phyloP scores from a whole-genome alignment of 2,113 vertebrate genomes.

The Phrynosoma platyrhinos region DNA sequence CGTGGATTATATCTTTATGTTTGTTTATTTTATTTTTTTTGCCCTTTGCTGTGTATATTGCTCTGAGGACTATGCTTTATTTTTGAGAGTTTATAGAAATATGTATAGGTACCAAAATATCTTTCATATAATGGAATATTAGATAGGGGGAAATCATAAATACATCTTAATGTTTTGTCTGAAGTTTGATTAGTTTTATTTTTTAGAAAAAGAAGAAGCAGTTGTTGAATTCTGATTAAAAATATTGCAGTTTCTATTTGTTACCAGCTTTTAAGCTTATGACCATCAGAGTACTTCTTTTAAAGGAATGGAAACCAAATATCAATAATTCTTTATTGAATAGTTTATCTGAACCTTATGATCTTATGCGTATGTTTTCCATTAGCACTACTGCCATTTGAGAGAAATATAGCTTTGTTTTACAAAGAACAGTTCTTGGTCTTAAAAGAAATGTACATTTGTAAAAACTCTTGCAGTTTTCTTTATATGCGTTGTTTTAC shows the following conservation, averaged over 20 bases:
- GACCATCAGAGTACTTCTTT: neutral
- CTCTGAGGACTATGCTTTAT: neutral
- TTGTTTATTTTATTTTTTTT: neutral
- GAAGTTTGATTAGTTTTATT: constrained; percentile 8
- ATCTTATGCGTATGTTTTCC: neutral
- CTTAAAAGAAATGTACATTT: neutral
- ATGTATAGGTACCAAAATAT: neutral
- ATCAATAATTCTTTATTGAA: neutral
- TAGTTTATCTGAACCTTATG: neutral
- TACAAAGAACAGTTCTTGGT: neutral
- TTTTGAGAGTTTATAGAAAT: neutral
- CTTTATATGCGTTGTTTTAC: neutral
- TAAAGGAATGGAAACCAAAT: constrained; percentile 4
- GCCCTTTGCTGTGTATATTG: constrained; percentile 18
- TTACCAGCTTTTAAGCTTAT: constrained; percentile 2
- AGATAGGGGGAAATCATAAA: neutral
- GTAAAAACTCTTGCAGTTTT: neutral
- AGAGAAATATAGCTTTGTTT: constrained; percentile 3
- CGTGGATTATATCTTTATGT: constrained; percentile 7
- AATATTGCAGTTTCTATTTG: neutral
- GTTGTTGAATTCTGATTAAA: neutral
- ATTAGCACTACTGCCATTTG: neutral
- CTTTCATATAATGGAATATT: neutral
- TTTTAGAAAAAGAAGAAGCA: neutral
- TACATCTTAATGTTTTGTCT: neutral